phyloP scores from a whole-genome alignment of 2,797 vertebrate genomes.

The Microchirus variegatus region DNA sequence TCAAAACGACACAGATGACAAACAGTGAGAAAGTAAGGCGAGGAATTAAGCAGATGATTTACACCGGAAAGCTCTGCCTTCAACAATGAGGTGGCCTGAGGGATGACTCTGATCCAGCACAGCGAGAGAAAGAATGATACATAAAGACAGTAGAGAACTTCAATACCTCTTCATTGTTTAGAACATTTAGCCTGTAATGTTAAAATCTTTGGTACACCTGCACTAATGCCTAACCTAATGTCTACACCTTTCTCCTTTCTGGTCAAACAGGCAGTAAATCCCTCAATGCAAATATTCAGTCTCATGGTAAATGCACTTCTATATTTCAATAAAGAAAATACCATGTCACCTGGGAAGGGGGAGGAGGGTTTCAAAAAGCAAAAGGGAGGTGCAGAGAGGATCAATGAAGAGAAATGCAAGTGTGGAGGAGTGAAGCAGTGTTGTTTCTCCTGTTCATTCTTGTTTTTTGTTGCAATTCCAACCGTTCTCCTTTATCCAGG shows the following conservation, averaged over 20 bases:
- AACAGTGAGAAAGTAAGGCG: constrained; percentile 56
- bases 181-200: constrained; percentile 44
- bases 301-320: constrained; percentile 23
- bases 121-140: constrained; percentile 36
- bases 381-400: constrained; percentile 17
- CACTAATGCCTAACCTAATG: constrained; percentile 29
- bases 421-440: constrained; percentile 28
- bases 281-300: constrained; percentile 42
- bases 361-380: constrained; percentile 6
- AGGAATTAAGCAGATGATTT: constrained; percentile 71
- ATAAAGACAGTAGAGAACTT: constrained; percentile 45
- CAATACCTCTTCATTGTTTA: constrained; percentile 58
- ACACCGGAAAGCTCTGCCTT: constrained; percentile 64
- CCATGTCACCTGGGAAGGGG: constrained; percentile 17
- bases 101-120: constrained; percentile 58
- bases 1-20: constrained; percentile 55
- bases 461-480: constrained; percentile 1
- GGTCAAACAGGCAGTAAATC: constrained; percentile 59
- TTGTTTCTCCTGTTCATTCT: no score
- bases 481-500: neutral
- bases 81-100: constrained; percentile 64
- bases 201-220: constrained; percentile 61
- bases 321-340: constrained; percentile 18
- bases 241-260: constrained; percentile 45
- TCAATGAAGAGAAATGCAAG: constrained; percentile 23